Conservation (phyloP, 1,140 invertebrate species). For the Drosophila baimaii region DNA sequence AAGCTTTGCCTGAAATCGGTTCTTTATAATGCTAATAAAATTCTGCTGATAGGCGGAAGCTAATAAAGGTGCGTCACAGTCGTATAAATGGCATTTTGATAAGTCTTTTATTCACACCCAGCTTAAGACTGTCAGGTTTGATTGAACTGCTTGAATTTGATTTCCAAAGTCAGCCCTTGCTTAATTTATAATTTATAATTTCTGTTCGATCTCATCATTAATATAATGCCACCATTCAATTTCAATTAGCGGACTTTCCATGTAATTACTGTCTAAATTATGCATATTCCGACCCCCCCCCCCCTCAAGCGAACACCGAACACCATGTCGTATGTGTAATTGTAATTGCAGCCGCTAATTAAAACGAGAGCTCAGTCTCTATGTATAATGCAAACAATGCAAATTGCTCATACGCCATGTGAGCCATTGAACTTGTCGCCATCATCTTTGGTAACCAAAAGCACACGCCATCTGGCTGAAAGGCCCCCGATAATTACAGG, state of each 20-base stretch:
- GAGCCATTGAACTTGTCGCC: constrained; percentile 76
- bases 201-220: constrained; percentile 5
- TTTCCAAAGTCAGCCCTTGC: neutral
- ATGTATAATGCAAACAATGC: constrained; percentile 66
- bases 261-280: constrained; percentile 68
- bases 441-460: constrained; percentile 23
- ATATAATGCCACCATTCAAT: constrained; percentile 26
- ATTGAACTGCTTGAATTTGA: neutral
- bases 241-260: constrained; percentile 58
- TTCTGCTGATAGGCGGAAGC: constrained; percentile 13
- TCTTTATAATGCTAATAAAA: constrained; percentile 1
- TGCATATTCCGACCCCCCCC: constrained; percentile 33
- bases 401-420: constrained; percentile 57
- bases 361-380: constrained; percentile 51
- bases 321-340: constrained; percentile 63
- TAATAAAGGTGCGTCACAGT: neutral
- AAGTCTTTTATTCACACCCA: neutral
- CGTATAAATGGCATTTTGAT: neutral
- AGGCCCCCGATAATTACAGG: constrained; percentile 43
- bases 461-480: constrained; percentile 37
- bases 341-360: constrained; percentile 70
- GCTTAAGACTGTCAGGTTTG: neutral
- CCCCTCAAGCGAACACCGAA: too few relatives aligned
- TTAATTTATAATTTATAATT: neutral
- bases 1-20: neutral